phyloP scores from a whole-genome alignment of 2,888 invertebrate species.

The Ernsta delagoae region DNA sequence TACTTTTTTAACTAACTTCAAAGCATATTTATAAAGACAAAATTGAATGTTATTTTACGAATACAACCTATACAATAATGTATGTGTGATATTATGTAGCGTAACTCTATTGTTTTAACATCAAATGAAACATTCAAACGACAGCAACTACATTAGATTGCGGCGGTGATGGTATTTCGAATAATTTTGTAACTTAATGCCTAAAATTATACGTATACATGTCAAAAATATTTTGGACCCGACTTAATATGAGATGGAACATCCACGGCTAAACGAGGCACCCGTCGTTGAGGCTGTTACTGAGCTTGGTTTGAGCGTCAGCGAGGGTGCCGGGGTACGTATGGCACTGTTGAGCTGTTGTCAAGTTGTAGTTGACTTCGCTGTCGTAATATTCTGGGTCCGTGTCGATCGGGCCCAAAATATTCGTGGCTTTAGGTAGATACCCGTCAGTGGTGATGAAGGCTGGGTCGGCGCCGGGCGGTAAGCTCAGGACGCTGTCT shows the following conservation, averaged over 20 bases:
- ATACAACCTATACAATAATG: not conserved
- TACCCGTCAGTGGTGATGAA: constrained; percentile 74
- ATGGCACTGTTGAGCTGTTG: constrained; percentile 80
- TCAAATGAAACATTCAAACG: too few species aligned
- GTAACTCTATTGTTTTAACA: not conserved
- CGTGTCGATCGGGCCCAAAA: constrained; percentile 82
- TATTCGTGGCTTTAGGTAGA: constrained; percentile 73
- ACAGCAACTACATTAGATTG: too few species aligned
- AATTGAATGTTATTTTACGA: not conserved
- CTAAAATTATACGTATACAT: constrained; percentile 77
- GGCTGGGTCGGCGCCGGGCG: constrained; percentile 61
- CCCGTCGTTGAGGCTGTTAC: constrained; percentile 85
- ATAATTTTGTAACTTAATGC: constrained; percentile 58
- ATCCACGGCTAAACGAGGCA: constrained; percentile 83
- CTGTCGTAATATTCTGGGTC: constrained; percentile 82
- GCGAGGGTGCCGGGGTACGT: constrained; percentile 75
- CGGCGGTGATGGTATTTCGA: constrained; percentile 77
- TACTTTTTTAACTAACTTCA: constrained; percentile 27
- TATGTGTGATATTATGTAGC: not conserved
- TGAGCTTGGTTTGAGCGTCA: constrained; percentile 78
- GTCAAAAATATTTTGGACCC: constrained; percentile 76
- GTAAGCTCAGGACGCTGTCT: constrained; percentile 76
- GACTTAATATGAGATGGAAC: constrained; percentile 48
- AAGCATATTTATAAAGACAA: constrained; percentile 1
- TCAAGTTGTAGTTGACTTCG: constrained; percentile 80